These are phyloP conservation scores for Meandrina meandrites DNA, from an alignment of 92 coral and sea anemone species.

Conservation along the genomic window DNA sequence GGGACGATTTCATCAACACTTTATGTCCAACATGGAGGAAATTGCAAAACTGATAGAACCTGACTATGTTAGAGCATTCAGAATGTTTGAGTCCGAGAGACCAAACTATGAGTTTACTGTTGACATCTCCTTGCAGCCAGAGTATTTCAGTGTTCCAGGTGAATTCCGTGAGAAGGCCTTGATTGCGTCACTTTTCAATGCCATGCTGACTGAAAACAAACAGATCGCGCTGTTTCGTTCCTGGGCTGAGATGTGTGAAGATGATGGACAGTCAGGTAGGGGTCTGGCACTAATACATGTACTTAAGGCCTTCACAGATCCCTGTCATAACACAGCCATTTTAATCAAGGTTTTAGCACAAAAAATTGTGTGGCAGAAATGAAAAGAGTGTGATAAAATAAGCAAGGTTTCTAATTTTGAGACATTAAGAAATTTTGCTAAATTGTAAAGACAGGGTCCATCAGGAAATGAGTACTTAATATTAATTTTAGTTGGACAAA, in stretches of 20 bases:
- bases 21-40: constrained; percentile 47
- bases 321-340: not conserved
- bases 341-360: too few species aligned
- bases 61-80: constrained; percentile 52
- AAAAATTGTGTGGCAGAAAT: too few species aligned
- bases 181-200: constrained; percentile 61
- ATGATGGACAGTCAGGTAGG: constrained; percentile 29
- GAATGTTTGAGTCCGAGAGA: constrained; percentile 34
- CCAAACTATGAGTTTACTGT: constrained; percentile 66
- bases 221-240: constrained; percentile 43
- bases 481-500: too few species aligned
- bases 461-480: too few species aligned
- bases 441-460: too few species aligned
- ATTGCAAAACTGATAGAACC: constrained; percentile 53
- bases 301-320: not conserved
- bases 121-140: constrained; percentile 57
- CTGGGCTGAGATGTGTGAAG: constrained; percentile 56
- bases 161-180: constrained; percentile 53
- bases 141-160: constrained; percentile 44
- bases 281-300: not conserved
- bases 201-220: constrained; percentile 45
- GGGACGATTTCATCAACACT: constrained; percentile 51
- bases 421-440: too few species aligned
- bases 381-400: too few species aligned
- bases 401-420: too few species aligned